phyloP scores from a whole-genome alignment of 2,113 vertebrate genomes.

The Lutjanus erythropterus region DNA sequence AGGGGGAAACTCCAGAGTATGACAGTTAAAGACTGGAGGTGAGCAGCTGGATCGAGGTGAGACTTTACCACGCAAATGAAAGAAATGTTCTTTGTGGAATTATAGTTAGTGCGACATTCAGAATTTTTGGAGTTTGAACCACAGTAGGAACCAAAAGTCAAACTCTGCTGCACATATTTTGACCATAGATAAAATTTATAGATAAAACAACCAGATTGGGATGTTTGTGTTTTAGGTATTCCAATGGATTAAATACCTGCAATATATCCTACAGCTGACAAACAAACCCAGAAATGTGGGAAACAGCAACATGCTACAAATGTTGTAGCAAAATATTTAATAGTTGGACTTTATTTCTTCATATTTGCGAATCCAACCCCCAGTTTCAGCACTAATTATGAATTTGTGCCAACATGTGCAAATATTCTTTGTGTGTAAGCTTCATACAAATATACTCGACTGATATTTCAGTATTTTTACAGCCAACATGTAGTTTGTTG shows the following conservation, averaged over 20 bases:
- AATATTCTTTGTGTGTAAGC: background rate
- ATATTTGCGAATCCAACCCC: background rate
- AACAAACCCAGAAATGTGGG: background rate
- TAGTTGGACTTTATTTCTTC: background rate
- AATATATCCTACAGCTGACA: background rate
- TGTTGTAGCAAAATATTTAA: too few species aligned
- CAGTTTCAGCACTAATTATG: background rate
- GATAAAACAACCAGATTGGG: background rate
- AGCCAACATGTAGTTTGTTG: background rate
- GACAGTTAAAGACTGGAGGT: too few species aligned
- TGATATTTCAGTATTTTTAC: conserved; percentile 5
- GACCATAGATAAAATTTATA: too few species aligned
- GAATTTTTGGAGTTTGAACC: too few species aligned
- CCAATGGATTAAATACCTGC: background rate
- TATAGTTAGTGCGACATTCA: too few species aligned
- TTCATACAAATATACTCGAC: background rate
- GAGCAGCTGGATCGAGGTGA: too few species aligned
- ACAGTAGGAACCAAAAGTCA: too few species aligned
- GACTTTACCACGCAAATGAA: too few species aligned
- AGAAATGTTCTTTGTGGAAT: too few species aligned
- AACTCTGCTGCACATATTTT: too few species aligned
- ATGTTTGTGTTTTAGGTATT: background rate
- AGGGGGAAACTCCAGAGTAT: background rate
- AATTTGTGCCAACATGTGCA: background rate
- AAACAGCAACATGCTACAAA: background rate